phyloP scores from a whole-genome alignment of 1,140 invertebrate genomes.

The Apolygus lucorum region DNA sequence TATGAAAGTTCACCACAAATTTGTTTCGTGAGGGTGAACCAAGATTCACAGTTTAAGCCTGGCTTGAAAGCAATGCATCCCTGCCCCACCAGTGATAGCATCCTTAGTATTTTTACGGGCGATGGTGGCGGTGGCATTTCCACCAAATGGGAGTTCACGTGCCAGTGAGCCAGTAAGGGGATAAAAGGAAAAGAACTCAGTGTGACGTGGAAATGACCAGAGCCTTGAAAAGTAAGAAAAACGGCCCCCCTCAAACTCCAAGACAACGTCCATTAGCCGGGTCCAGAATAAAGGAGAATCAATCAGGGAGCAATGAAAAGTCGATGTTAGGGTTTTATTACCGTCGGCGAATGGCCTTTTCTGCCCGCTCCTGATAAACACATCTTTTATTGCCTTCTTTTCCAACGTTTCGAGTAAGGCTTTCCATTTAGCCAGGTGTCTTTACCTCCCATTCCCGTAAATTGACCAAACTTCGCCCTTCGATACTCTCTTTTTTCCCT shows the following conservation, averaged over 20 bases:
- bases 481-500: slow-evolving; percentile 4
- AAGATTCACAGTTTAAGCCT: too few relatives aligned
- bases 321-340: slow-evolving; percentile 6
- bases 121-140: too few relatives aligned
- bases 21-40: too few relatives aligned
- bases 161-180: too few relatives aligned
- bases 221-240: background rate
- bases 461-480: slow-evolving; percentile 1
- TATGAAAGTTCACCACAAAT: too few relatives aligned
- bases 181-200: too few relatives aligned
- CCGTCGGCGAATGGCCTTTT: background rate
- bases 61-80: too few relatives aligned
- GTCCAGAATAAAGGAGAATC: background rate
- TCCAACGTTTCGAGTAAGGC: background rate
- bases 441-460: slow-evolving; percentile 3
- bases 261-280: slow-evolving; percentile 7
- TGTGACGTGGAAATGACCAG: background rate
- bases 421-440: slow-evolving; percentile 5
- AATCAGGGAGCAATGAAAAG: slow-evolving; percentile 9
- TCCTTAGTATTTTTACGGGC: too few relatives aligned
- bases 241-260: background rate
- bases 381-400: slow-evolving; percentile 14
- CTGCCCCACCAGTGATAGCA: too few relatives aligned
- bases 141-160: too few relatives aligned
- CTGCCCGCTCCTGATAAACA: background rate